Percentiles rank a stretch among this genome's conserved stretches.
Evolutionary conservation across 2,113 vertebrate species (phyloP).

Genomic region (Tachysurus fulvidraco): DNA sequence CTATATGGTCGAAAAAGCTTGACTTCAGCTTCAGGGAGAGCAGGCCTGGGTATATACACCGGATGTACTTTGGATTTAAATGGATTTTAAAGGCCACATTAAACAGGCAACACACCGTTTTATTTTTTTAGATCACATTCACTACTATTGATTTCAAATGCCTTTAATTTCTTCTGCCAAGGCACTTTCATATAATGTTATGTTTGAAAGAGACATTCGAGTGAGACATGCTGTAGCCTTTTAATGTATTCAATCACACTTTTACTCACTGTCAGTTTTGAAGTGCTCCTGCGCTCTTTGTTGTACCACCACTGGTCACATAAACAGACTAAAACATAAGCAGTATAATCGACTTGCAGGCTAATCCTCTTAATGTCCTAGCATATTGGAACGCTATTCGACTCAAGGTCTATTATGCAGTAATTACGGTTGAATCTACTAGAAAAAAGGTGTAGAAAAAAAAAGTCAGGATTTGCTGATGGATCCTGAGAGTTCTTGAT

Average conservation of each 20-base stretch:
- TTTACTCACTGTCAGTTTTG: not conserved
- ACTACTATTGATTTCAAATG: not conserved
- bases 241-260: not conserved
- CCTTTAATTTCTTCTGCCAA: not conserved
- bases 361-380: constrained; percentile 7
- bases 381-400: not conserved
- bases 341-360: not conserved
- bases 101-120: not conserved
- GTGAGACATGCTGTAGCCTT: not conserved
- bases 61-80: not conserved
- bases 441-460: not conserved
- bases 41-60: not conserved
- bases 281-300: not conserved
- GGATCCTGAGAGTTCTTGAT: not conserved
- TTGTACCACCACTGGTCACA: not conserved
- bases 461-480: not conserved
- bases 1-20: constrained; percentile 13
- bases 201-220: not conserved
- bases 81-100: not conserved
- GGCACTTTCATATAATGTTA: not conserved
- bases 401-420: not conserved
- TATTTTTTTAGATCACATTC: not conserved
- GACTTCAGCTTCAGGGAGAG: not conserved
- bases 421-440: not conserved
- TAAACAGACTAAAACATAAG: constrained; percentile 3